These are phyloP conservation scores for Megalonaias nervosa DNA, from an alignment of 1,140 invertebrate genomes.

Conservation along the genomic window DNA sequence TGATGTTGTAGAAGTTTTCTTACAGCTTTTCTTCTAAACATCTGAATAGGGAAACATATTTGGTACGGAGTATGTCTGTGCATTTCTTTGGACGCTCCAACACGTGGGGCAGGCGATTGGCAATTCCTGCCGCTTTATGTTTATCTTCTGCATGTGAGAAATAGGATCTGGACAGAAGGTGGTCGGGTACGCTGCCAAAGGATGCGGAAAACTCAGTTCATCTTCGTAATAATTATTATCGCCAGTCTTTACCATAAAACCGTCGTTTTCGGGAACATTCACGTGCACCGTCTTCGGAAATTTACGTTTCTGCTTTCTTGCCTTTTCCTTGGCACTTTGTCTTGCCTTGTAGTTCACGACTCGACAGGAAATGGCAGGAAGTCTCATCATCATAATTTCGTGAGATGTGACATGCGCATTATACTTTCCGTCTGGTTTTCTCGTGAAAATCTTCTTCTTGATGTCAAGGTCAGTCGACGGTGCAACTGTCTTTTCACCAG, in stretches of 20 bases:
- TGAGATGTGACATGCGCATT: conserved; percentile 5
- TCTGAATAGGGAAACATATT: no score
- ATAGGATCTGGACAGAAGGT: conserved; percentile 5
- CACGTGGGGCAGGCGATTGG: conserved; percentile 20
- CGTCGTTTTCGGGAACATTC: neutral
- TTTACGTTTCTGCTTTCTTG: neutral
- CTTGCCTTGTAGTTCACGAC: conserved; percentile 9
- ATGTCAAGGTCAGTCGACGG: no score
- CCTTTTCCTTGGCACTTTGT: conserved; percentile 1
- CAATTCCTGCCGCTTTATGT: neutral
- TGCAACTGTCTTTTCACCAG: no score
- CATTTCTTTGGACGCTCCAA: conserved; percentile 20
- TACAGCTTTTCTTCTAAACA: no score
- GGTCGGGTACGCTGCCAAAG: neutral
- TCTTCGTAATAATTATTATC: neutral
- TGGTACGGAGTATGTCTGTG: neutral
- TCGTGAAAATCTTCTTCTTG: no score
- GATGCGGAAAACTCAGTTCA: conserved; percentile 8
- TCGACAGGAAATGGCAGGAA: conserved; percentile 3
- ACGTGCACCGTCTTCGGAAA: neutral
- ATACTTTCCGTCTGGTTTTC: no score
- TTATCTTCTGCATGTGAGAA: neutral
- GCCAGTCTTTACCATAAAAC: conserved; percentile 16
- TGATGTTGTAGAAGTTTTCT: no score
- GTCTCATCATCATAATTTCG: conserved; percentile 8